These are phyloP conservation scores for Acipenser oxyrinchus DNA, from an alignment of 2,797 vertebrate genomes.

Conservation along the genomic window DNA sequence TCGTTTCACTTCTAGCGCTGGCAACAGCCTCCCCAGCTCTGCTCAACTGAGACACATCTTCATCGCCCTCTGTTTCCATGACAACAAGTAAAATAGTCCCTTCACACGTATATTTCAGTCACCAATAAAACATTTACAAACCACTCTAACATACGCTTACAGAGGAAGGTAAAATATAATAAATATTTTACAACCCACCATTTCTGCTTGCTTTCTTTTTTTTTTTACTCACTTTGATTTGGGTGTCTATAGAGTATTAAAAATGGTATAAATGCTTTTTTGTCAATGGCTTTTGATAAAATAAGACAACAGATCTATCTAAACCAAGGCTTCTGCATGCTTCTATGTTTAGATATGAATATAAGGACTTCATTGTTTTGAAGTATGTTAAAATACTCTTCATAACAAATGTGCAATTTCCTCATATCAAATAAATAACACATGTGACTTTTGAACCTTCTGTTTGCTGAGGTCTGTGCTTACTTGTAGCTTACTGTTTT, in stretches of 20 bases:
- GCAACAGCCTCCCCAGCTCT: conserved; percentile 42
- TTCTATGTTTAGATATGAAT: too few relatives aligned
- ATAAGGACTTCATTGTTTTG: too few relatives aligned
- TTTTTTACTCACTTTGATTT: conserved; percentile 45
- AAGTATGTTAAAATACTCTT: too few relatives aligned
- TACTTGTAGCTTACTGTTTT: too few relatives aligned
- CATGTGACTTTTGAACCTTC: too few relatives aligned
- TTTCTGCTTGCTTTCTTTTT: conserved; percentile 31
- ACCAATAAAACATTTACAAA: conserved; percentile 53
- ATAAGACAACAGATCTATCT: too few relatives aligned
- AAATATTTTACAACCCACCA: conserved; percentile 49
- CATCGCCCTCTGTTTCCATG: conserved; percentile 70
- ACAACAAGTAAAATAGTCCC: conserved; percentile 65
- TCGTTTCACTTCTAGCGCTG: not conserved
- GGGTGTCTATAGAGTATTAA: conserved; percentile 26
- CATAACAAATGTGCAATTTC: too few relatives aligned
- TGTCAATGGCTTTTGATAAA: too few relatives aligned
- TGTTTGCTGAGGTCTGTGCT: too few relatives aligned
- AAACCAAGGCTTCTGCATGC: too few relatives aligned
- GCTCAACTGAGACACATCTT: conserved; percentile 63
- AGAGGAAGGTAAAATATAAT: conserved; percentile 49
- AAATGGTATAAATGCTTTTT: not conserved
- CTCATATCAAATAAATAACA: too few relatives aligned
- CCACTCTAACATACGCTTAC: conserved; percentile 56
- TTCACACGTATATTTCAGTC: conserved; percentile 57